Evolutionary conservation across 1,140 invertebrate genomes (phyloP), one percentile per base, ranked within the genome.

Genomic region (Zaprionus tsacasi): DNA sequence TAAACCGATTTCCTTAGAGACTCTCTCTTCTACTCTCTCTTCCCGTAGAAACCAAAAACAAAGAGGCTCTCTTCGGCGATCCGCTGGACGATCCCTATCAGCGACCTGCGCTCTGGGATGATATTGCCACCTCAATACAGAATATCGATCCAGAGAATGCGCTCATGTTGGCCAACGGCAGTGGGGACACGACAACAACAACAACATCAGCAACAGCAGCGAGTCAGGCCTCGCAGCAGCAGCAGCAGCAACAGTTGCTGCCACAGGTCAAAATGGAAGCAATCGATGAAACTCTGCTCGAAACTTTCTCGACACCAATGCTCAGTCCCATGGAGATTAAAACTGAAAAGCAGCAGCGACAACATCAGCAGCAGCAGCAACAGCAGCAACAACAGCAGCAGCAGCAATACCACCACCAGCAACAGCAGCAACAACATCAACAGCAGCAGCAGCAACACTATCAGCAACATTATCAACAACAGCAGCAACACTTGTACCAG

Each of bases 111-210:
- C 94, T 97, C 7, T 98, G 97, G 97, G 97, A 98, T 92, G 97
- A 97, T 93, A 97, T 98, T 91, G 96, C 96, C 54, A 96, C 96
- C 86, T 97, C 96, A 79, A 97, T 98, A 91, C 95, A 97, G 81
- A 97, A 97, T 92, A 95, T 97, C 76, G 96, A 97, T 91, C 96
- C 96, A 13, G 96, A 97, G 91, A 97, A 97, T 91, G 96, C 96
- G n/a, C 96, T 97, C 89, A 97, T 97, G 96, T 93, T 97, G 61
- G 70, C 68, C 13, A 79, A 72, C 56, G 71, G 43, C 79, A 77
- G 63, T 33, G 61, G 69, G 52, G 61, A 76, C 25, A 6, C 56
- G 38, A 55, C 65, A 67, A 64, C 55, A 38, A 59, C 48, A 66
- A 30, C 43, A 64, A 12, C 43, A 73, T n/a, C 61, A 64, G 50